Evolutionary conservation across 2,797 vertebrate species (phyloP), one percentile per base, ranked within the genome.

Genomic region (Orestias chungarensis): DNA sequence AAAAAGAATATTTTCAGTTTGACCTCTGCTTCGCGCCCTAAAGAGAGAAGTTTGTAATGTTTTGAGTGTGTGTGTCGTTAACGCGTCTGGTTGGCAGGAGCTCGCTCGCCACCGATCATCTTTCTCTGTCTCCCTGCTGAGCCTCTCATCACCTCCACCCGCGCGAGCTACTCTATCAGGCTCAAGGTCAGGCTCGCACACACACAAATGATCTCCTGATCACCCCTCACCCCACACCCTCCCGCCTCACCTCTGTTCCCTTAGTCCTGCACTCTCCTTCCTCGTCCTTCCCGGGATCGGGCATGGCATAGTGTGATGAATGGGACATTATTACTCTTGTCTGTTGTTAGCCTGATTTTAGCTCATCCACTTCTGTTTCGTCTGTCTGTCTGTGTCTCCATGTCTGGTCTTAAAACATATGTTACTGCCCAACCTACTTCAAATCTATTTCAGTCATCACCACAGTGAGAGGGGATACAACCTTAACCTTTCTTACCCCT

Each of bases 251-350:
- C 86, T 89, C 88, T 87, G 88, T 89, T 88, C 88, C 91, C 87
- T 69, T 89, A 77, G 89, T 87, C 83, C 85, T 69, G 82, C 69
- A 47, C 88, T 93, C 91, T 92, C 93, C 93, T 93, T 93, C 83
- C 90, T 84, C 80, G 92, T 93, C 93, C 94, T 93, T 89, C 81
- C 89, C 80, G 59, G 91, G 80, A 90, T 92, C 86, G 88, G 80
- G 76, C 82, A 70, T 85, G 91, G 88, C 89, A 86, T 82, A 69
- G 78, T 80, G 86, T 95, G 94, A 95, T 95, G 92, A 93, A 95
- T 95, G 91, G 93, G 90, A 84, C 85, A 75, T 87, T 89, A 93
- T 95, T 94, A 94, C 86, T 93, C 91, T 89, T 90, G 92, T 93
- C 93, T 90, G 92, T 90, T 82, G 82, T 81, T 93, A 93, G 89